Conservation (phyloP, 2,797 vertebrate species). For the Prunella strophiata region DNA sequence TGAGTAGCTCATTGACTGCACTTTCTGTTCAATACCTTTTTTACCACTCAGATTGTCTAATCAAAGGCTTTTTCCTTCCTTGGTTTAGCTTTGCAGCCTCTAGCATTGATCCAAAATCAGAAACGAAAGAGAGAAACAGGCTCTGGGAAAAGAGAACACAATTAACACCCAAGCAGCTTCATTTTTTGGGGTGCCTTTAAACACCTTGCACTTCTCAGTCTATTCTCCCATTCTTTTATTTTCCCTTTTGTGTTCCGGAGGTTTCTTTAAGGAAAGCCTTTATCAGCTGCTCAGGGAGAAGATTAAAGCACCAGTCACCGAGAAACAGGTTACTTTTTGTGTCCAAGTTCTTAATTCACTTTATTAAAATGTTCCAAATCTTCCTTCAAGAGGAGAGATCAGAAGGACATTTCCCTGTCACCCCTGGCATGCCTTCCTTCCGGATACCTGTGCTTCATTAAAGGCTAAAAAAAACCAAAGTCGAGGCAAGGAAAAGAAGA, state of each 20-base stretch:
- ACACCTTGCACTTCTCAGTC: slow-evolving; percentile 38
- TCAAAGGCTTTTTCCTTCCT: slow-evolving; percentile 75
- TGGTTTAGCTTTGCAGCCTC: slow-evolving; percentile 61
- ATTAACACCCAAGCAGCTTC: slow-evolving; percentile 71
- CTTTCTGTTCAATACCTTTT: slow-evolving; percentile 71
- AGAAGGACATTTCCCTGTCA: slow-evolving; percentile 67
- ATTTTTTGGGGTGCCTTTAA: slow-evolving; percentile 71
- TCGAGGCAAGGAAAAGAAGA: slow-evolving; percentile 21
- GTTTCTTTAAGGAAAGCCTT: slow-evolving; percentile 72
- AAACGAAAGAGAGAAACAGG: slow-evolving; percentile 54
- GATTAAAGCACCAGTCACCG: slow-evolving; percentile 68
- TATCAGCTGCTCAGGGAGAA: slow-evolving; percentile 69
- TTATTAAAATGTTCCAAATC: slow-evolving; percentile 77
- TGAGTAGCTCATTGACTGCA: slow-evolving; percentile 61
- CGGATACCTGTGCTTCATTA: slow-evolving; percentile 60
- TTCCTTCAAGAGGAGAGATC: slow-evolving; percentile 71
- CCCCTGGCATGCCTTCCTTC: slow-evolving; percentile 58
- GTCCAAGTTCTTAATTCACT: slow-evolving; percentile 74
- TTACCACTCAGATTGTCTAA: slow-evolving; percentile 74
- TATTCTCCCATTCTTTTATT: slow-evolving; percentile 60
- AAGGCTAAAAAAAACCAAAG: slow-evolving; percentile 17
- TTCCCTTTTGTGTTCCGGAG: slow-evolving; percentile 58
- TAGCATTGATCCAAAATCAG: slow-evolving; percentile 72
- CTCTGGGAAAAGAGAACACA: slow-evolving; percentile 68
- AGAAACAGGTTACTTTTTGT: slow-evolving; percentile 76